phyloP scores from a whole-genome alignment of 2,888 invertebrate genomes.

The Parthenolecanium corni region DNA sequence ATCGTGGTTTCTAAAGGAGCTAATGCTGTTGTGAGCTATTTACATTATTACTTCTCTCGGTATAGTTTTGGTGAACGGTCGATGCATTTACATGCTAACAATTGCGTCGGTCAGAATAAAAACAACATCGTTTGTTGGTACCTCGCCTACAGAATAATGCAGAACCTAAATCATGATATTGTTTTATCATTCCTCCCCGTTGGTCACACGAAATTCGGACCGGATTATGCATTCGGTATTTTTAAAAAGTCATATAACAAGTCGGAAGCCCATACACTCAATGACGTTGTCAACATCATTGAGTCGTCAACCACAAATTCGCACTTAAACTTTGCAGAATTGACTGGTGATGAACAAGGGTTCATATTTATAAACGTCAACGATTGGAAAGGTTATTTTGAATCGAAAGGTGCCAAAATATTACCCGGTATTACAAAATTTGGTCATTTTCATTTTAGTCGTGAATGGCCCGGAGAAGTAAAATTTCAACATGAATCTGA shows the following conservation, averaged over 20 bases:
- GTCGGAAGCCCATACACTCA: background rate
- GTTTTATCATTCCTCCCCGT: background rate
- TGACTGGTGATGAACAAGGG: too few species aligned
- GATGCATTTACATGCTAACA: background rate
- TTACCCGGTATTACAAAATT: background rate
- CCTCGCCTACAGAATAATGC: background rate
- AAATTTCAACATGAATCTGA: background rate
- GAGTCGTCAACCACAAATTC: background rate
- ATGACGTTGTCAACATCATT: background rate
- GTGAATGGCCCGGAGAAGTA: background rate
- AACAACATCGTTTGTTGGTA: background rate
- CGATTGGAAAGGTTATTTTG: background rate
- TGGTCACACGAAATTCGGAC: background rate
- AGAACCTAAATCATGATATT: background rate
- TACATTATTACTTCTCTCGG: too few species aligned
- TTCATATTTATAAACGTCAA: background rate
- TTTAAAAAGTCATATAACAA: too few species aligned
- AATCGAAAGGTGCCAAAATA: background rate
- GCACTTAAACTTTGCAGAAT: background rate
- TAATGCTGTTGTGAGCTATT: too few species aligned
- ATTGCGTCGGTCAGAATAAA: constrained; percentile 1
- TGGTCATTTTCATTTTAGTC: background rate
- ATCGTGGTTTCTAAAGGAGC: too few species aligned
- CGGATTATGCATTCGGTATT: background rate
- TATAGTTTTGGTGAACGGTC: background rate